phyloP scores from a whole-genome alignment of 1,140 invertebrate species.

The Sminthurinus signatus region DNA sequence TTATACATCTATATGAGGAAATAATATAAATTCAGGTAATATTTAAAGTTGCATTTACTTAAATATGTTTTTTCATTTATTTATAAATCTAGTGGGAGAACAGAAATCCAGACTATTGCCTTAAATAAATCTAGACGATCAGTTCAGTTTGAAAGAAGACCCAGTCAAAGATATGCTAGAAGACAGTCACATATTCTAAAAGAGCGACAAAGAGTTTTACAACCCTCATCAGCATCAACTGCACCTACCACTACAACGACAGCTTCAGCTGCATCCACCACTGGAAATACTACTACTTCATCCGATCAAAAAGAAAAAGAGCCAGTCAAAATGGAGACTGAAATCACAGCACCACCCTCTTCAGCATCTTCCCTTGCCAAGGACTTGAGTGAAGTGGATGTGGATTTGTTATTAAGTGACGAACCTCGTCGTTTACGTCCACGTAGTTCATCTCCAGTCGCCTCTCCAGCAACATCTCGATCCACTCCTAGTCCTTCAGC shows the following conservation, averaged over 20 bases:
- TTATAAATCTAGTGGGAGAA: constrained; percentile 58
- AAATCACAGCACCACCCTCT: too few species aligned
- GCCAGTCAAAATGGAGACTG: constrained; percentile 3
- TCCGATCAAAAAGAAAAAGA: constrained; percentile 30
- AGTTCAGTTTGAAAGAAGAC: constrained; percentile 89
- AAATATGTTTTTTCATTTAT: constrained; percentile 1
- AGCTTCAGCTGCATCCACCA: too few species aligned
- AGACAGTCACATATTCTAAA: constrained; percentile 69
- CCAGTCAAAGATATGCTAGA: constrained; percentile 90
- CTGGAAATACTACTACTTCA: constrained; percentile 38
- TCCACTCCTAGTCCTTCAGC: constrained; percentile 40
- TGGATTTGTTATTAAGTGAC: constrained; percentile 29
- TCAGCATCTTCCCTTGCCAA: too few species aligned
- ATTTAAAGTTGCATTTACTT: not conserved
- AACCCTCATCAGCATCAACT: constrained; percentile 1
- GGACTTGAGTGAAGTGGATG: constrained; percentile 19
- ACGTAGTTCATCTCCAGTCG: constrained; percentile 25
- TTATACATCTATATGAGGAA: not conserved
- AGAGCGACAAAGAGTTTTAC: constrained; percentile 64
- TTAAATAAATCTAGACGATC: constrained; percentile 78
- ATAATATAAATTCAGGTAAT: not conserved
- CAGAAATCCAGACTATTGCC: constrained; percentile 91
- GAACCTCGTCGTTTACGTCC: constrained; percentile 28
- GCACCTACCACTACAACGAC: not conserved
- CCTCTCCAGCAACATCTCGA: constrained; percentile 36